Evolutionary conservation across 2,888 invertebrate species (phyloP).

Genomic region (Dolichopus griseipennis): DNA sequence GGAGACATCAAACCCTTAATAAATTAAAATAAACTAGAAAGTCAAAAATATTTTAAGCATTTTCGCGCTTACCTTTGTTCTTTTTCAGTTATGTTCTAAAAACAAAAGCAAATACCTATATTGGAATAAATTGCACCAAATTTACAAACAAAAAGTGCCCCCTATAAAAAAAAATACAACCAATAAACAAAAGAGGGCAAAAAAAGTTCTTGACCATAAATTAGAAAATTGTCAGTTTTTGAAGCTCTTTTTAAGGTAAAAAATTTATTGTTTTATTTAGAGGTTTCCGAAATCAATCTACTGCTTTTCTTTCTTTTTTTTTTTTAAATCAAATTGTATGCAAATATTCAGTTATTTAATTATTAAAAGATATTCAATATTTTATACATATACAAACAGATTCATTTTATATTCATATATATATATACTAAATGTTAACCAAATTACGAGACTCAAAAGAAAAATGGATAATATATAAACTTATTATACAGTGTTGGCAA

Average conservation of each 20-base stretch:
- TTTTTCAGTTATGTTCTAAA: neutral
- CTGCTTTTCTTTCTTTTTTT: neutral
- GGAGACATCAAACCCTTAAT: conserved; percentile 3
- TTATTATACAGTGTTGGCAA: too few species aligned
- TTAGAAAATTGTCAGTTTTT: conserved; percentile 1
- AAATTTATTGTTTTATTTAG: conserved; percentile 1
- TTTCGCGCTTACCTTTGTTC: conserved; percentile 2
- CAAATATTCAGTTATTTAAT: neutral
- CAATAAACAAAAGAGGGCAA: neutral
- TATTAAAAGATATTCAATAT: neutral
- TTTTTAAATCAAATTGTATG: neutral
- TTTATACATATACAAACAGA: too few species aligned
- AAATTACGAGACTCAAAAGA: too few species aligned
- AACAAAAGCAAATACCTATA: neutral
- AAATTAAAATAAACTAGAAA: neutral
- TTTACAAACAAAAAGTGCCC: neutral
- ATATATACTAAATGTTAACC: too few species aligned
- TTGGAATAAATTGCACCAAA: neutral
- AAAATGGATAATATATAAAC: too few species aligned
- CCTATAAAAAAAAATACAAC: neutral
- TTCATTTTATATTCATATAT: too few species aligned
- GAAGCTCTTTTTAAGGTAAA: neutral
- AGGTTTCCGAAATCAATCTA: conserved; percentile 4
- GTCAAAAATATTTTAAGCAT: neutral
- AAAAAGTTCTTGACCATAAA: neutral